phyloP scores from a whole-genome alignment of 2,888 invertebrate species.

The Xanthostigma xanthostigma region DNA sequence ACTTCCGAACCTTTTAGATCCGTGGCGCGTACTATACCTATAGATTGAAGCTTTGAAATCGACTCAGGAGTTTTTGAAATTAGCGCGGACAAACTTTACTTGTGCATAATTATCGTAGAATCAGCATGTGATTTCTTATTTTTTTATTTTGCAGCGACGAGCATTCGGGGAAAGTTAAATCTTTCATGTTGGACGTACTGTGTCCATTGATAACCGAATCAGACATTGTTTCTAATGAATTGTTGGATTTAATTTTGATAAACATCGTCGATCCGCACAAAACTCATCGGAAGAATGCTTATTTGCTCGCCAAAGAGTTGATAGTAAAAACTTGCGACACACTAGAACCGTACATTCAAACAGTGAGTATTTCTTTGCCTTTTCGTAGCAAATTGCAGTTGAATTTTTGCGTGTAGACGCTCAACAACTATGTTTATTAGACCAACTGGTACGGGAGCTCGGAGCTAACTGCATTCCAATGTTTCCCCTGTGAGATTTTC shows the following conservation, averaged over 20 bases:
- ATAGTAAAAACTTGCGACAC: slow-evolving; percentile 84
- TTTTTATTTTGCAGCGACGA: slow-evolving; percentile 56
- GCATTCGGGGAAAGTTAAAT: slow-evolving; percentile 90
- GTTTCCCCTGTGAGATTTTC: no score
- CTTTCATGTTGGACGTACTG: slow-evolving; percentile 91
- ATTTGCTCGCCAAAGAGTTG: slow-evolving; percentile 79
- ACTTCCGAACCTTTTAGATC: no score
- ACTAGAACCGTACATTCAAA: slow-evolving; percentile 87
- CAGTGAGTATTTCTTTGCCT: slow-evolving; percentile 39
- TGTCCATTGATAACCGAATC: slow-evolving; percentile 90
- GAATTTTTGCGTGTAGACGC: not conserved
- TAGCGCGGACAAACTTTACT: no score
- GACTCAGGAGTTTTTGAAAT: no score
- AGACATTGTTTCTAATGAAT: slow-evolving; percentile 85
- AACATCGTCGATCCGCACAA: slow-evolving; percentile 92
- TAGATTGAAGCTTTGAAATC: not conserved
- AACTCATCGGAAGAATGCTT: slow-evolving; percentile 77
- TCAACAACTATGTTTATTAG: no score
- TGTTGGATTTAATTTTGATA: slow-evolving; percentile 83
- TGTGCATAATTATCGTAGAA: no score
- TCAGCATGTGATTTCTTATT: not conserved
- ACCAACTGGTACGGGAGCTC: no score
- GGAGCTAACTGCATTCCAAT: no score
- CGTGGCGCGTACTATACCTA: no score
- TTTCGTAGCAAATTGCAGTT: not conserved